Evolutionary conservation across 2,797 vertebrate genomes (phyloP), one percentile per base, ranked within the genome.

Genomic region (Coluber constrictor): DNA sequence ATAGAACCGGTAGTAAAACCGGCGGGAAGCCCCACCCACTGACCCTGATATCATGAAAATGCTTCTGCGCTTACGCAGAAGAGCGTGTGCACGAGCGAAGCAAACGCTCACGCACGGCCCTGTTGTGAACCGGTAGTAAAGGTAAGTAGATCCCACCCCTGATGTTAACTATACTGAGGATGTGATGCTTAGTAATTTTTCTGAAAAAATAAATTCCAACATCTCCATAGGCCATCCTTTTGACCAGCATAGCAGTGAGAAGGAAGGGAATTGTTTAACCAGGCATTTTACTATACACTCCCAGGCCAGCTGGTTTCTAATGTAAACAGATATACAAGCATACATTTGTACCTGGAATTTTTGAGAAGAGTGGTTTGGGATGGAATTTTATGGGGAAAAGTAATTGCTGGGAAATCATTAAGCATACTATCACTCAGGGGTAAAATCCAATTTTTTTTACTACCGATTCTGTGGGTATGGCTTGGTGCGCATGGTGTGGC

Each of bases 31-130:
- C 47, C 47, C 5, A 6, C 47, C 47, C 1, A 51, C 47, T 51
- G 0, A 51, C 47, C 47, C 47, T 51, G 47, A 51, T 0, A 6
- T 51, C 47, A 51, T 51, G 47, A 51, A 51, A 51, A 51, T 51
- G 5, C 47, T 51, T 51, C 47, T 51, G 47, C 47, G 47, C 47
- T 51, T 51, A 51, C 1, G 47, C 47, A 51, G 47, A 51, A 51
- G 47, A 51, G 47, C 7, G 47, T 1, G 7, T 51, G 47, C 47
- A 0, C 47, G 1, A 51, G 47, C 5, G 47, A 7, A 51, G 7
- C 7, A 6, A 51, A 6, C 6, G 5, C 0, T 51, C 5, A 1
- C 0, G 6, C 47, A 7, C 47, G 0, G 47, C 47, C 47, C 47
- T 6, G 7, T 51, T 51, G 47, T 51, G 47, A 51, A 51, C 47